Conservation (phyloP, 2,888 invertebrate genomes). For the Herminia tarsipennalis region DNA sequence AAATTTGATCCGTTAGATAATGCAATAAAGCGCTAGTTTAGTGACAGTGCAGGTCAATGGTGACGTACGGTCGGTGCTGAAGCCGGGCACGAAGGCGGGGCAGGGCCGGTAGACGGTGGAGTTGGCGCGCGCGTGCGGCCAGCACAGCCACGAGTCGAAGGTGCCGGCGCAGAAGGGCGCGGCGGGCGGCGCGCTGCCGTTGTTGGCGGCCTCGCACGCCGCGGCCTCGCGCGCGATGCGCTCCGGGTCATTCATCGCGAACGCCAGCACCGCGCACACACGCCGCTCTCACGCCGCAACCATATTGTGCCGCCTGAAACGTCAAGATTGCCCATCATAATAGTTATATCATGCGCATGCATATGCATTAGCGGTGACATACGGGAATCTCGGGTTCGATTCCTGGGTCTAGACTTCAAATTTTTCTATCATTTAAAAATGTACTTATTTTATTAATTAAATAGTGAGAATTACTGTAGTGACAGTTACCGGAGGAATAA, state of each 20-base stretch:
- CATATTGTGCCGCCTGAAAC: constrained; percentile 1
- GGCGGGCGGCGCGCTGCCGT: constrained; percentile 54
- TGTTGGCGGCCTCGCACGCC: constrained; percentile 59
- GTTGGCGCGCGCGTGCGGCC: constrained; percentile 90
- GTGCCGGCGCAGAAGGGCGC: constrained; percentile 87
- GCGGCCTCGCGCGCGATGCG: constrained; percentile 63
- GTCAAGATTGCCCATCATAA: too few species aligned
- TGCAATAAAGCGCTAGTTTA: too few species aligned
- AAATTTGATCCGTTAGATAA: too few species aligned
- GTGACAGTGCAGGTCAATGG: constrained; percentile 45
- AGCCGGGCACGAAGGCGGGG: constrained; percentile 91
- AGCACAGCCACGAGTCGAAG: constrained; percentile 94
- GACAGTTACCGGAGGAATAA: too few species aligned
- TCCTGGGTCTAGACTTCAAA: too few species aligned
- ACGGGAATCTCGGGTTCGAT: too few species aligned
- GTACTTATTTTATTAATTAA: too few species aligned
- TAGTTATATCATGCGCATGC: too few species aligned
- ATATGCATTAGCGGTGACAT: too few species aligned
- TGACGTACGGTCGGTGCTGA: constrained; percentile 89
- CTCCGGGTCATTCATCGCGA: constrained; percentile 68
- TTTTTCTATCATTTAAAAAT: too few species aligned
- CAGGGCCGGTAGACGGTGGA: constrained; percentile 88
- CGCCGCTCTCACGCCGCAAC: constrained; percentile 4
- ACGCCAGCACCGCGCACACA: background rate
- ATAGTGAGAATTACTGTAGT: too few species aligned